phyloP scores from a whole-genome alignment of 1,140 invertebrate genomes.

The Hetaerina americana region DNA sequence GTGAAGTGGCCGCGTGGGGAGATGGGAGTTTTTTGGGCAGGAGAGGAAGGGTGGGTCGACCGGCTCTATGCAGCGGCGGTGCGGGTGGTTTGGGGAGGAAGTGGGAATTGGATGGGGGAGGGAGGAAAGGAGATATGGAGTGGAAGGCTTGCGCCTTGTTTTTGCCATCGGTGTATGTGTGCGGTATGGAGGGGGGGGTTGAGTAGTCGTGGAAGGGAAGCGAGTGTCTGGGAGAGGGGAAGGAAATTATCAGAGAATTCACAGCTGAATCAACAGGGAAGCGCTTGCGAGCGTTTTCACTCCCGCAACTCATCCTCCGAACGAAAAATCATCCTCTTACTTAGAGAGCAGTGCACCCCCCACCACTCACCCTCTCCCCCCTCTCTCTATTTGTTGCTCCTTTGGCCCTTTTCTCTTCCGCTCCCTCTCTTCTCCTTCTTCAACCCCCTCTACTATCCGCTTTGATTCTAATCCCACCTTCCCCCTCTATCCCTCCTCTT shows the following conservation, averaged over 20 bases:
- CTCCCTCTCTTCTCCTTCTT: too few relatives aligned
- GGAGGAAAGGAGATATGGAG: not conserved
- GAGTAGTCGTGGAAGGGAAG: not conserved
- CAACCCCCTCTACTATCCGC: too few relatives aligned
- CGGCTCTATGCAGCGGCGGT: too few relatives aligned
- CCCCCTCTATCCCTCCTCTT: too few relatives aligned
- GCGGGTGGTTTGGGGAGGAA: too few relatives aligned
- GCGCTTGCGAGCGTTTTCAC: not conserved
- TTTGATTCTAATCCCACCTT: too few relatives aligned
- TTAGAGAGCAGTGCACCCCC: too few relatives aligned
- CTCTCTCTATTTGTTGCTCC: not conserved
- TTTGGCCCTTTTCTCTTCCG: not conserved
- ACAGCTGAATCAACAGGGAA: not conserved
- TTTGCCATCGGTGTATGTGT: not conserved
- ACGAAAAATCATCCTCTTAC: not conserved
- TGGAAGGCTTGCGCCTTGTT: not conserved
- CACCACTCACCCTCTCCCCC: not conserved
- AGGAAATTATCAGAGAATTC: not conserved
- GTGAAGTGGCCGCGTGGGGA: too few relatives aligned
- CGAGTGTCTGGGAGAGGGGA: not conserved
- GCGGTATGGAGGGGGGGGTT: not conserved
- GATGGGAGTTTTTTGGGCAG: too few relatives aligned
- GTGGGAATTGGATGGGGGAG: too few relatives aligned
- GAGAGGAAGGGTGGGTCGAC: too few relatives aligned
- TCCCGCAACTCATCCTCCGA: not conserved